Percentiles rank a stretch among this genome's conserved stretches.
Conservation (phyloP, 64 coral and sea anemone genomes). For the Montipora capricornis region DNA sequence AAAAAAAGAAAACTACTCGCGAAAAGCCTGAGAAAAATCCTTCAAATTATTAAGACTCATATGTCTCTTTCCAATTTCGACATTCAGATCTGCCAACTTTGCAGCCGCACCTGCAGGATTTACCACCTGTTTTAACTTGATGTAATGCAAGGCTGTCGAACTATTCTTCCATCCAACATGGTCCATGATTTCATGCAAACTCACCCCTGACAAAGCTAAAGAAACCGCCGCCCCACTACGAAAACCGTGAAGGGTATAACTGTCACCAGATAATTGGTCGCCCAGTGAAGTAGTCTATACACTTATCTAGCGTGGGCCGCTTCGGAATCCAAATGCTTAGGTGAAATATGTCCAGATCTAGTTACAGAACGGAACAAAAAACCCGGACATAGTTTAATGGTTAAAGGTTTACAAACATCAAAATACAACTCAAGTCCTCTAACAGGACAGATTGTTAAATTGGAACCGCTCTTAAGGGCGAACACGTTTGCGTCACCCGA, state of each 20-base stretch:
- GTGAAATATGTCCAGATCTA: too few relatives aligned
- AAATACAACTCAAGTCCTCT: too few relatives aligned
- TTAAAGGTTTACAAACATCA: too few relatives aligned
- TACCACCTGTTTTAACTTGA: neutral
- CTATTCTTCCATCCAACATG: conserved; percentile 28
- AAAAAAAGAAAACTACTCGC: neutral
- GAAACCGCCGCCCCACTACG: conserved; percentile 44
- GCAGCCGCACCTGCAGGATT: neutral
- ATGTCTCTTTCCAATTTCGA: neutral
- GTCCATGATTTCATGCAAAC: neutral
- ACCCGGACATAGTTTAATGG: too few relatives aligned
- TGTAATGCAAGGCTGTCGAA: conserved; percentile 35
- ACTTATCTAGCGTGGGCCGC: too few relatives aligned
- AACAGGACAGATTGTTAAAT: too few relatives aligned
- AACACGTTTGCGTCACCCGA: too few relatives aligned
- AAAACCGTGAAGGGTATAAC: conserved; percentile 54
- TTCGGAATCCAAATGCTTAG: too few relatives aligned
- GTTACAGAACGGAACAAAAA: too few relatives aligned
- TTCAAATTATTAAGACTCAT: conserved; percentile 3
- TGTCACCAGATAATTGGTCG: neutral
- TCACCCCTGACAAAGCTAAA: conserved; percentile 10
- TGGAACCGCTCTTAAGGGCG: too few relatives aligned
- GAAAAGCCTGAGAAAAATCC: conserved; percentile 14
- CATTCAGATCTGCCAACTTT: conserved; percentile 4
- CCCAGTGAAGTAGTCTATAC: too few relatives aligned